A percentile compares a stretch with the other conserved stretches of the same genome.
Conservation (phyloP, 2,888 invertebrate species). For the Tiliacea citrago region DNA sequence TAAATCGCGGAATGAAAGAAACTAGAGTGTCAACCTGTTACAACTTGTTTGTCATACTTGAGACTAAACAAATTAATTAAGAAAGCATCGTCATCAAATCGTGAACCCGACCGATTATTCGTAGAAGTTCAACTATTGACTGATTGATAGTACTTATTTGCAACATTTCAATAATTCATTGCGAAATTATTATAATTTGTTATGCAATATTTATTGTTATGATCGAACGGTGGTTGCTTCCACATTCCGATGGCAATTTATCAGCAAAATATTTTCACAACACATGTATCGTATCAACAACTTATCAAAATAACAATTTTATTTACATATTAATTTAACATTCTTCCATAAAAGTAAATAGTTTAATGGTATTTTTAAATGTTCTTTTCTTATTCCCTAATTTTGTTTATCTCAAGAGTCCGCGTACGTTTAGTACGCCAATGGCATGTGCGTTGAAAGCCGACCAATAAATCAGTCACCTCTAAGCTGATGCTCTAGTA, state of each 20-base stretch:
- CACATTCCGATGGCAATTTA: slow-evolving; percentile 85
- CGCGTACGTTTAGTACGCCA: slow-evolving; percentile 57
- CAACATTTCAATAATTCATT: slow-evolving; percentile 60
- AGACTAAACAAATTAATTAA: slow-evolving; percentile 9
- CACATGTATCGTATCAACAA: slow-evolving; percentile 78
- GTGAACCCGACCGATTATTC: slow-evolving; percentile 22
- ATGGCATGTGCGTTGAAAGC: slow-evolving; percentile 72
- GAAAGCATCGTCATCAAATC: slow-evolving; percentile 25
- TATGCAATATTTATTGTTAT: slow-evolving; percentile 81
- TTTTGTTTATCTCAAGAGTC: slow-evolving; percentile 56
- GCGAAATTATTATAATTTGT: slow-evolving; percentile 75
- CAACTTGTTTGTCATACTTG: slow-evolving; percentile 33
- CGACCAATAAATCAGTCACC: slow-evolving; percentile 76
- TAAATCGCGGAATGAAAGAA: background rate
- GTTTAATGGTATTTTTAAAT: slow-evolving; percentile 29
- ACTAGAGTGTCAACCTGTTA: slow-evolving; percentile 27
- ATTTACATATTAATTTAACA: slow-evolving; percentile 57
- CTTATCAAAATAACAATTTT: slow-evolving; percentile 66
- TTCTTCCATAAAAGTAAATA: slow-evolving; percentile 52
- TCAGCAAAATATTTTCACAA: slow-evolving; percentile 83
- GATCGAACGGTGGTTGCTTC: slow-evolving; percentile 77
- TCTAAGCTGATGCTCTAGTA: slow-evolving; percentile 63
- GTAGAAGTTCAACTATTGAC: slow-evolving; percentile 23
- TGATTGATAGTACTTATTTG: slow-evolving; percentile 42
- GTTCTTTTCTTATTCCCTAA: slow-evolving; percentile 26